These are phyloP conservation scores for Dolichotis patagonum DNA, from an alignment of 2,113 vertebrate species.

Conservation along the genomic window DNA sequence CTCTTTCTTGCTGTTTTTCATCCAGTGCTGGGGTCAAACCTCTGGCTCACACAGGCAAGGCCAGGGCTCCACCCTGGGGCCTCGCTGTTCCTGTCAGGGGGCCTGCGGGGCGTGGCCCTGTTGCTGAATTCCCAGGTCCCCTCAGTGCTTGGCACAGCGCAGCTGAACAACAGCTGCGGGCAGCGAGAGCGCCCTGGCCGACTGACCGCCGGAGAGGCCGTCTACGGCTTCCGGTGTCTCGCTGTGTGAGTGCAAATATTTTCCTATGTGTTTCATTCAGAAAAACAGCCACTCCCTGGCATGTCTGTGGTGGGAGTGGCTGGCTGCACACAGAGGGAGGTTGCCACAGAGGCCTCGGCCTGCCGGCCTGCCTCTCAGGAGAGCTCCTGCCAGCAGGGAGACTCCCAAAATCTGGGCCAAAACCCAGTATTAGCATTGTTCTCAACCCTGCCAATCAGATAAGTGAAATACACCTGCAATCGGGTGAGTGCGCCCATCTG, in stretches of 20 bases:
- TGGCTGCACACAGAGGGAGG: not conserved
- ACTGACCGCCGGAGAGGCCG: accelerated
- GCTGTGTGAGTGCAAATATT: not conserved
- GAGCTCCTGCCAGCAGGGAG: not conserved
- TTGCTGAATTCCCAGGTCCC: not conserved
- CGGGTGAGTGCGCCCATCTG: not conserved
- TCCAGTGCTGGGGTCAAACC: not conserved
- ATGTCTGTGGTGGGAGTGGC: not conserved
- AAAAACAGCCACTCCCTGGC: not conserved
- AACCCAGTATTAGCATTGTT: not conserved
- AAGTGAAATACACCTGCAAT: not conserved
- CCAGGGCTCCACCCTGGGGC: not conserved
- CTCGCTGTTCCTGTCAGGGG: not conserved
- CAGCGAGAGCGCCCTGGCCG: not conserved
- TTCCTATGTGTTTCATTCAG: not conserved
- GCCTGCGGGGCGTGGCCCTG: not conserved
- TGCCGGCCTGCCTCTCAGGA: not conserved
- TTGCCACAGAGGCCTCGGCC: not conserved
- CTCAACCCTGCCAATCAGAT: not conserved
- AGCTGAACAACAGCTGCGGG: not conserved
- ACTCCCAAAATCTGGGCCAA: not conserved
- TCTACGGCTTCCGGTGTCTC: not conserved
- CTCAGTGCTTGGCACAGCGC: not conserved
- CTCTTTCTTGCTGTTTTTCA: not conserved
- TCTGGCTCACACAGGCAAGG: not conserved